Conservation (phyloP, 2,113 vertebrate species). For the Ondatra zibethicus region DNA sequence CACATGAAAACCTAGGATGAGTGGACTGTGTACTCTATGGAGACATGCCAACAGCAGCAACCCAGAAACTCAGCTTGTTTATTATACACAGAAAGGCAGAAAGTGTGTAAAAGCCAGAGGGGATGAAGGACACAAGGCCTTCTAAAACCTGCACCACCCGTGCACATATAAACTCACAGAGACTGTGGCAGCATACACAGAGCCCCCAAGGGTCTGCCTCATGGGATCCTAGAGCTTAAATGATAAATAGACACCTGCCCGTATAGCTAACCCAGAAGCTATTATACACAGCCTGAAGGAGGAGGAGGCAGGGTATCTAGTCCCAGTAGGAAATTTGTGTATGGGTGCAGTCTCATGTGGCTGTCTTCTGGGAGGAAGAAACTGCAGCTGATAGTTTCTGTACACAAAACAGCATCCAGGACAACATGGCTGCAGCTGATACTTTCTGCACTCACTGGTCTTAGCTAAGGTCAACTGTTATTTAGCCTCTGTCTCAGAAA, state of each 20-base stretch:
- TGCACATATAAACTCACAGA: neutral
- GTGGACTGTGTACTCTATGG: neutral
- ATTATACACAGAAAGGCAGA: neutral
- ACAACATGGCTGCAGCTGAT: neutral
- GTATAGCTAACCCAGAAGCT: neutral
- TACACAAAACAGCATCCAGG: neutral
- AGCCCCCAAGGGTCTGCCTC: neutral
- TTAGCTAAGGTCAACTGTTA: neutral
- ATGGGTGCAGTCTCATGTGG: neutral
- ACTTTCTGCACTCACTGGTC: neutral
- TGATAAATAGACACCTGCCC: neutral
- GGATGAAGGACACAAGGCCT: neutral
- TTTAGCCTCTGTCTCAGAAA: neutral
- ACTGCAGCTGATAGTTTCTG: neutral
- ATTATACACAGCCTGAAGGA: neutral
- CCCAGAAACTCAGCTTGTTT: neutral
- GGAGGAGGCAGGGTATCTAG: neutral
- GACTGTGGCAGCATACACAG: neutral
- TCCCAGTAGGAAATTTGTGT: neutral
- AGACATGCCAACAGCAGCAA: neutral
- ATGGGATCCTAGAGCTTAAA: neutral
- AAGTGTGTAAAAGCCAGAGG: neutral
- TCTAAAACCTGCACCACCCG: neutral
- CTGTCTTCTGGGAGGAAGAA: neutral
- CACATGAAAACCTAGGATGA: neutral